Conservation (phyloP, 2,113 vertebrate species). For the Hypomesus transpacificus region DNA sequence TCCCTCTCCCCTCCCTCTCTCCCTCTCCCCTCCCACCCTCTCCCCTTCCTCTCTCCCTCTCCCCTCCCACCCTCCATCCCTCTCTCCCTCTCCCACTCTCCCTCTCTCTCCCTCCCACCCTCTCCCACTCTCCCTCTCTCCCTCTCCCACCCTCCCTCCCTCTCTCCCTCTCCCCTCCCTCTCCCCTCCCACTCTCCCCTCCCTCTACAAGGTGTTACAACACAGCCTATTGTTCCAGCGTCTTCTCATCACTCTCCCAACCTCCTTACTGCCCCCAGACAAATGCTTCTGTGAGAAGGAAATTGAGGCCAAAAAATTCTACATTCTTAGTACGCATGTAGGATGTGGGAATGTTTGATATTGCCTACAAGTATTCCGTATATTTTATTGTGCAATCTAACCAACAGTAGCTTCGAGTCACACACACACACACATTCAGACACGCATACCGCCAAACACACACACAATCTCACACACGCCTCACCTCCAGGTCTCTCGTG, state of each 20-base stretch:
- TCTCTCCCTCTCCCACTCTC: background rate
- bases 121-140: slow-evolving; percentile 11
- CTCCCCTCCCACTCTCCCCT: background rate
- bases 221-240: background rate
- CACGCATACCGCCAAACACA: slow-evolving; percentile 32
- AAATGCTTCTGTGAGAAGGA: too few relatives aligned
- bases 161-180: slow-evolving; percentile 3
- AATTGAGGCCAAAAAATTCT: too few relatives aligned
- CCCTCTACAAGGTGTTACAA: background rate
- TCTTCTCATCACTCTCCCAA: too few relatives aligned
- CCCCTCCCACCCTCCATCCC: too few relatives aligned
- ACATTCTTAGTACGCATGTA: too few relatives aligned
- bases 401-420: background rate
- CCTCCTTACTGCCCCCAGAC: background rate
- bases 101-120: background rate
- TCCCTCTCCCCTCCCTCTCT: slow-evolving; percentile 4
- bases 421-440: background rate
- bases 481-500: slow-evolving; percentile 88
- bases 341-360: too few relatives aligned
- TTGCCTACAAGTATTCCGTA: too few relatives aligned
- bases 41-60: background rate
- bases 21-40: background rate
- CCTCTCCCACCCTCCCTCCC: slow-evolving; percentile 17
- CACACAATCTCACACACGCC: slow-evolving; percentile 19
- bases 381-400: too few relatives aligned